Base-by-base conservation (phyloP, 2,888 invertebrate genomes). In the Ophion ventricosus region DNA sequence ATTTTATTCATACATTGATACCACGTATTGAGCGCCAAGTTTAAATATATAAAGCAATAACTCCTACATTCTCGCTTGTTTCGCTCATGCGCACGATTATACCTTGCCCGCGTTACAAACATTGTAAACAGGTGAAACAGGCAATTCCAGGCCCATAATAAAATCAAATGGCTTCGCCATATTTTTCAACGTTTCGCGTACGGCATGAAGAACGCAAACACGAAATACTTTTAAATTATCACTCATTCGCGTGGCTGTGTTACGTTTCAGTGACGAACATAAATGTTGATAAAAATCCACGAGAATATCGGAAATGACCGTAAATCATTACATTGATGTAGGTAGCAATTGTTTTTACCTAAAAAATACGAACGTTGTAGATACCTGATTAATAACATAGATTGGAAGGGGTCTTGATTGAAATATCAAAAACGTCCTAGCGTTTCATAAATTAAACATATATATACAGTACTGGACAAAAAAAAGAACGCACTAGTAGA, bases 91-190 rank as follows among this genome's bases (percentile, higher is more conserved):
- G n/a, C 66, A 49, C 40, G 61, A 80, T 77, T 23, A 57, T 59
- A 66, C 69, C 43, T 78, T 73, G 69, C 23, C 70, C 83, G 79
- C 79, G 57, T 83, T 82, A 74, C 26, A 25, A 8, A 4, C 29
- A 64, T 49, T 40, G 43, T 40, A 43, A 56, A 64, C 74, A 70
- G 82, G 70, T 79, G 70, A 11, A 72, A 63, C 73, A 54, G 64
- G 43, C 57, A 49, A 23, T 77, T 14, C 20, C 17, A 23, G 14
- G 8, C n/a, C 11, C 2, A 26, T n/a, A 26, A 17, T 10, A 35
- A 40, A 69, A 49, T 49, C 35, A 54, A 23, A 56, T 63, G 11
- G 26, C 17, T 20, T 49, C 2, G 23, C 43, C 14, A n/a, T 26
- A 25, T 69, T 49, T n/a, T 20, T 25, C 26, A 74, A 49, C 11